Conservation (phyloP, 2,888 invertebrate genomes). For the Agrotis puta region DNA sequence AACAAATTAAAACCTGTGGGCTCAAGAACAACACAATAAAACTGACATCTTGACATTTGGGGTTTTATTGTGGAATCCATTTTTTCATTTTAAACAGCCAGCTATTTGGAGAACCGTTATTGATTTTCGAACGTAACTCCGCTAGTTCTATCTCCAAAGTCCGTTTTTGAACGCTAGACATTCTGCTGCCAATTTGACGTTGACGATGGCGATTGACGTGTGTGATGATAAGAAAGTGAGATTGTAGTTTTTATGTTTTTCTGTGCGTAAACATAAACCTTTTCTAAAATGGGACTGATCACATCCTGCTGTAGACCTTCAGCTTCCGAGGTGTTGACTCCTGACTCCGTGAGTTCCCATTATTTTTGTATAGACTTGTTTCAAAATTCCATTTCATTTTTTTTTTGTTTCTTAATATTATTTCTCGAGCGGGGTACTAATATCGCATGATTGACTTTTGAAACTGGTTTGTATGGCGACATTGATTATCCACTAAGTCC, state of each 20-base stretch:
- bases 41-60: neutral
- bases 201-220: constrained; percentile 28
- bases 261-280: constrained; percentile 48
- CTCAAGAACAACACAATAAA: no score
- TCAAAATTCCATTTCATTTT: neutral
- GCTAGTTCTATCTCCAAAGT: neutral
- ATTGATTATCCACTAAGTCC: neutral
- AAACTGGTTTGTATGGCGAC: constrained; percentile 33
- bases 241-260: constrained; percentile 59
- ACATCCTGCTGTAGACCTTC: constrained; percentile 90
- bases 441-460: neutral
- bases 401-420: constrained; percentile 6
- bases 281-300: constrained; percentile 86
- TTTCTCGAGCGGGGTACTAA: neutral
- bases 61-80: neutral
- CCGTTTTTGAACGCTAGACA: constrained; percentile 44
- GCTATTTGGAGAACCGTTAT: constrained; percentile 13
- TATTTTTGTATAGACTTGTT: neutral
- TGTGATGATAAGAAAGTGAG: constrained; percentile 37
- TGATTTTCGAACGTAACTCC: constrained; percentile 43
- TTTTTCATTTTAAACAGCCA: constrained; percentile 12
- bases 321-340: constrained; percentile 90
- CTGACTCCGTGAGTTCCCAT: constrained; percentile 89
- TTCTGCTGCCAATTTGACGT: constrained; percentile 45
- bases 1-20: no score